phyloP scores from a whole-genome alignment of 2,113 vertebrate genomes.

The Myxocyprinus asiaticus region DNA sequence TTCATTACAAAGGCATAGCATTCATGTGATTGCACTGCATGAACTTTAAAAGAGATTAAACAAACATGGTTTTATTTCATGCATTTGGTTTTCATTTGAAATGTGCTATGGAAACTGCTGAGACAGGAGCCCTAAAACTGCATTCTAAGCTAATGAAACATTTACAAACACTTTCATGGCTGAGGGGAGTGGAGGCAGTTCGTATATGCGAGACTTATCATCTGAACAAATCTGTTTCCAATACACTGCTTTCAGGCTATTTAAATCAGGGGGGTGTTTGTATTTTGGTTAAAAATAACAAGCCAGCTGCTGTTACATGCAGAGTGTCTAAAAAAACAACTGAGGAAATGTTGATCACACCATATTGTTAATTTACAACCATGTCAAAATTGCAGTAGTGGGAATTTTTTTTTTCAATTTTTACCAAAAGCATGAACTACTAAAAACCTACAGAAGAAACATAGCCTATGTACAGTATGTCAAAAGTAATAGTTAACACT shows the following conservation, averaged over 20 bases:
- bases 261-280: constrained; percentile 18
- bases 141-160: constrained; percentile 48
- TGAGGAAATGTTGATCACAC: constrained; percentile 28
- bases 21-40: constrained; percentile 20
- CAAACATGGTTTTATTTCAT: constrained; percentile 5
- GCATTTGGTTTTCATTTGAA: constrained; percentile 20
- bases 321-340: constrained; percentile 27
- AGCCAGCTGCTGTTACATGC: constrained; percentile 32
- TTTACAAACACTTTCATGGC: constrained; percentile 29
- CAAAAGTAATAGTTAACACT: too few relatives aligned
- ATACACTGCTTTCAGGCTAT: constrained; percentile 24
- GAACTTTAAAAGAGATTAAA: constrained; percentile 42
- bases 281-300: constrained; percentile 51
- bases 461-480: too few relatives aligned
- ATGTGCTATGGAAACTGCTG: constrained; percentile 35
- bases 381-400: background rate
- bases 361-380: background rate
- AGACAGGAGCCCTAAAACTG: constrained; percentile 28
- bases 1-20: constrained; percentile 1
- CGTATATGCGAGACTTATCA: constrained; percentile 37
- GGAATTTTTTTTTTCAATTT: too few relatives aligned
- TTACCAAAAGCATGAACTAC: too few relatives aligned
- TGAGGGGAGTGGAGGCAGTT: constrained; percentile 38
- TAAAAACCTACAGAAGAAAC: too few relatives aligned
- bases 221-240: constrained; percentile 54